Conservation (phyloP, 2,797 vertebrate species). For the Hypotaenidia philippensis region DNA sequence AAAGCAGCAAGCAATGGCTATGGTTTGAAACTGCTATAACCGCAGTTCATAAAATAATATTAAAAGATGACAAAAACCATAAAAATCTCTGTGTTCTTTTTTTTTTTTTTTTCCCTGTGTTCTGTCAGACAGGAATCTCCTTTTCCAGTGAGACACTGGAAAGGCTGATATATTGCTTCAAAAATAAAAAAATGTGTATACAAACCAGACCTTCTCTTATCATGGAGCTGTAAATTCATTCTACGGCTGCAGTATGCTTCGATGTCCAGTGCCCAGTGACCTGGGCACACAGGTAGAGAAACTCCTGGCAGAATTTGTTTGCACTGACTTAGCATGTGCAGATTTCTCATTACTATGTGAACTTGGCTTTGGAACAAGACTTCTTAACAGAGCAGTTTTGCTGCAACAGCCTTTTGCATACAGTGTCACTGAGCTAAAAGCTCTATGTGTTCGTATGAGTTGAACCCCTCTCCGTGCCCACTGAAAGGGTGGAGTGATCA, state of each 20-base stretch:
- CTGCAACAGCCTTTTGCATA: background rate
- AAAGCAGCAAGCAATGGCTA: slow-evolving; percentile 26
- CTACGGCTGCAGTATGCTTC: background rate
- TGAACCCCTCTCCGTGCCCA: accelerated
- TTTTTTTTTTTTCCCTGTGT: background rate
- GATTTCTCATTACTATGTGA: background rate
- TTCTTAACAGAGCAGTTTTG: background rate
- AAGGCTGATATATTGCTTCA: background rate
- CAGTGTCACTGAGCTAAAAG: accelerated
- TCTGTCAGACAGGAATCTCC: slow-evolving; percentile 18
- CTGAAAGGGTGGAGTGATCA: background rate
- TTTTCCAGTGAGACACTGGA: background rate
- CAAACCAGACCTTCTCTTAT: background rate
- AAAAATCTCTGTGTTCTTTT: background rate
- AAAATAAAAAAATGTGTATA: background rate
- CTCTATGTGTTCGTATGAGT: background rate
- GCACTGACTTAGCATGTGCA: background rate
- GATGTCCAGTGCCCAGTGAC: background rate
- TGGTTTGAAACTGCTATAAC: slow-evolving; percentile 4
- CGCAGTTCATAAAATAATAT: slow-evolving; percentile 35
- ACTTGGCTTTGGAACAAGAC: background rate
- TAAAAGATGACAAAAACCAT: slow-evolving; percentile 61
- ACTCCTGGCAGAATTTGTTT: background rate
- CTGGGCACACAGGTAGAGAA: background rate
- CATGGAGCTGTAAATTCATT: background rate